Base-by-base conservation (phyloP, 2,797 vertebrate species). In the Amphiprion clarkii region DNA sequence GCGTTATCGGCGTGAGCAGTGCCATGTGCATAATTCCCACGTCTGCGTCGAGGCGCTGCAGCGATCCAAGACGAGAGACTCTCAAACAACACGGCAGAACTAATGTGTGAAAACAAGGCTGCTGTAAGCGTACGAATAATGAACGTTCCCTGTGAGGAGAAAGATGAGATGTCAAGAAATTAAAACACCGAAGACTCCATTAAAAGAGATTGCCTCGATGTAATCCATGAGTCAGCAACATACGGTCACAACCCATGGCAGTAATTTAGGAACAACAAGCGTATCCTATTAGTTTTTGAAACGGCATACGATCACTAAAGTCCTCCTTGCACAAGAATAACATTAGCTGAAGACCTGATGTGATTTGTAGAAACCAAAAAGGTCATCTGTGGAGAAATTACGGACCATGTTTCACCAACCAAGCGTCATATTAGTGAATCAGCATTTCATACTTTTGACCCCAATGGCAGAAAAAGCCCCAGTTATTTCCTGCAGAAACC, bases 1-100 rank as follows among this genome's bases (percentile, higher is more conserved):
- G 84, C 78, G 68, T 85, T 87, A 86, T 85, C 76, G 42, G 61
- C 73, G 60, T 19, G 49, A 78, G 79, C 55, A 33, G 71, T 13
- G n/a, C 27, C 11, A 10, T 29, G 57, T 48, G 46, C 59, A 52
- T 74, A 52, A 71, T 76, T 82, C 71, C 62, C 67, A 31, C 21
- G 14, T 64, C 70, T 23, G 73, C 9, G 65, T 46, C 4, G 55
- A 77, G 62, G 69, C 14, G 19, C 63, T 0, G 63, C 80, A 49
- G 58, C 33, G 55, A 74, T 74, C 66, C 67, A 39, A 29, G 71
- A 72, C 53, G 29, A 62, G 53, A 63, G 57, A 8, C 71, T 57
- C 67, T 76, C 56, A 55, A 64, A 56, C 75, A 73, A 66, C 77
- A 25, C 74, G 62, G 78, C 56, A 83, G 51, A 78, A 71, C 56